These are phyloP conservation scores for Oncorhynchus clarkii DNA, from an alignment of 2,113 vertebrate genomes.

Conservation along the genomic window DNA sequence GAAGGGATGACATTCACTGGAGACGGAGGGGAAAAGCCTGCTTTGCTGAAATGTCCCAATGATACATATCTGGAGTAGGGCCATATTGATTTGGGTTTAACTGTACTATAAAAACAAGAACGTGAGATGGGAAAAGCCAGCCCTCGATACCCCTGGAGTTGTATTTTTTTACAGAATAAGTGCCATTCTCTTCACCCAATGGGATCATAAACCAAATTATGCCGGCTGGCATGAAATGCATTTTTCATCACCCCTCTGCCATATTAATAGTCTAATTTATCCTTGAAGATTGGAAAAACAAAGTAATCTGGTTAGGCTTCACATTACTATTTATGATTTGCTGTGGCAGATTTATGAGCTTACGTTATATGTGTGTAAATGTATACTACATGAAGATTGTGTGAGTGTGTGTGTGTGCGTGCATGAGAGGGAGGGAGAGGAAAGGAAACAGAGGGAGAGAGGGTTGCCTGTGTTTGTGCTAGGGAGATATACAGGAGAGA, in stretches of 20 bases:
- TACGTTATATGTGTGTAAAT: conserved; percentile 1
- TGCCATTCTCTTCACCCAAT: neutral
- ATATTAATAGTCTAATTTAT: conserved; percentile 10
- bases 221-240: neutral
- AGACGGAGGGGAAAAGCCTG: too few relatives aligned
- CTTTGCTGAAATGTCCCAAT: neutral
- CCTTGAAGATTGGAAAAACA: neutral
- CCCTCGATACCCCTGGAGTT: neutral
- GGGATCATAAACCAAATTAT: conserved; percentile 10
- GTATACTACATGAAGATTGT: neutral
- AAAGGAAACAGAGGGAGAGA: neutral
- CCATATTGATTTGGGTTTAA: conserved; percentile 8
- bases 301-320: conserved; percentile 1
- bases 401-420: neutral
- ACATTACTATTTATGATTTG: conserved; percentile 10
- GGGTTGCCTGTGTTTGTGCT: too few relatives aligned
- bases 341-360: neutral
- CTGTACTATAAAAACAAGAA: neutral
- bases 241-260: neutral
- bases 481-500: neutral
- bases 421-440: neutral
- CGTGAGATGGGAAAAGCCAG: neutral
- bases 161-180: neutral
- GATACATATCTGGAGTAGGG: neutral
- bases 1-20: too few relatives aligned